Evolutionary conservation across 2,797 vertebrate genomes (phyloP).

Genomic region (Gorsachius magnificus): DNA sequence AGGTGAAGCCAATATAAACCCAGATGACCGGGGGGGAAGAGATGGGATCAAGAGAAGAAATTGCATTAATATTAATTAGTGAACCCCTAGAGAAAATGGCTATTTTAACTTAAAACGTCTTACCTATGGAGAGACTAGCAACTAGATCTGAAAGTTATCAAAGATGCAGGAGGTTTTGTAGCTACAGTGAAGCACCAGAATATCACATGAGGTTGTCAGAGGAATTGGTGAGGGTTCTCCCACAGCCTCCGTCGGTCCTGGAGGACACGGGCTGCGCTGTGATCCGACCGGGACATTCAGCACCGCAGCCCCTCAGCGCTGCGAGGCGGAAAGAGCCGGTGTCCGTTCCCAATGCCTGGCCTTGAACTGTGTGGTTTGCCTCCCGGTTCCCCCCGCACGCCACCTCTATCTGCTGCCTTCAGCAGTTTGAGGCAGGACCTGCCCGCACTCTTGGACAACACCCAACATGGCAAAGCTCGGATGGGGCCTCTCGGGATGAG

Average conservation of each 20-base stretch:
- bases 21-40: background rate
- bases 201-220: background rate
- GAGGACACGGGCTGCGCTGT: background rate
- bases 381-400: fast-evolving
- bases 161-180: background rate
- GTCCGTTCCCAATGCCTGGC: fast-evolving
- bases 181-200: background rate
- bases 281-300: background rate
- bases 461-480: fast-evolving
- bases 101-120: background rate
- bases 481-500: background rate
- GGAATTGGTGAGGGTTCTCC: background rate
- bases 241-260: background rate
- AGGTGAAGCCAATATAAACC: background rate
- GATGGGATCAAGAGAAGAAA: background rate
- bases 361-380: background rate
- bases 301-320: background rate
- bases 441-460: background rate
- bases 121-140: background rate
- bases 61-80: background rate
- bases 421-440: background rate
- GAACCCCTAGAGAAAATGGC: background rate
- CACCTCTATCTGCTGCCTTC: background rate
- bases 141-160: background rate
- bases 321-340: fast-evolving